Conservation (phyloP, 1,140 invertebrate genomes). For the Anoplolepis gracilipes region DNA sequence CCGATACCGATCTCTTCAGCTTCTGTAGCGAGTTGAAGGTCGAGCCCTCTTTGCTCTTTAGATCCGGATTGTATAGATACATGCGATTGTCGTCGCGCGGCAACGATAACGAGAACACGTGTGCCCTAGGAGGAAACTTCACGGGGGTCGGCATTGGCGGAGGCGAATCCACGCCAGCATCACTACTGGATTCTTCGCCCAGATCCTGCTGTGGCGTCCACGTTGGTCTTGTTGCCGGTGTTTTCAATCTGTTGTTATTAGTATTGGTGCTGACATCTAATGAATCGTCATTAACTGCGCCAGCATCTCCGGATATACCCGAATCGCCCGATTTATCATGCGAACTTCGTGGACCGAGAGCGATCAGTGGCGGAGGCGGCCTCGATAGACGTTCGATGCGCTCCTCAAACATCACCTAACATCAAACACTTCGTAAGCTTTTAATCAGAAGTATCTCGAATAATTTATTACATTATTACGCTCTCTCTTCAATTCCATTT, state of each 20-base stretch:
- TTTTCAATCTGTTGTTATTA: constrained; percentile 72
- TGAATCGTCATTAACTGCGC: constrained; percentile 84
- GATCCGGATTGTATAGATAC: constrained; percentile 86
- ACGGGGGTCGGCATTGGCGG: constrained; percentile 81
- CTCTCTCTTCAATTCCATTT: constrained; percentile 5
- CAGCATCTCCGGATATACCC: constrained; percentile 91
- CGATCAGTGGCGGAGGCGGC: constrained; percentile 84
- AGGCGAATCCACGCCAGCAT: constrained; percentile 86
- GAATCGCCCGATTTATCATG: constrained; percentile 92
- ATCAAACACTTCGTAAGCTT: background rate
- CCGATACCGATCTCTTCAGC: constrained; percentile 89
- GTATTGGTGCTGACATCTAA: constrained; percentile 76
- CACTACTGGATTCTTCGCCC: constrained; percentile 88
- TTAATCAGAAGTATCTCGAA: background rate
- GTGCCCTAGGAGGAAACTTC: constrained; percentile 88
- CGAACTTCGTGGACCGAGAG: constrained; percentile 80
- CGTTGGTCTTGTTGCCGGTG: constrained; percentile 77
- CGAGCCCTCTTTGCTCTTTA: constrained; percentile 85
- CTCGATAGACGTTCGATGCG: constrained; percentile 86
- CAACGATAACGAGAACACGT: constrained; percentile 91
- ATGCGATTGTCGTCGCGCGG: constrained; percentile 88
- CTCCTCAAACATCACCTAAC: constrained; percentile 85
- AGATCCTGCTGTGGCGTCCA: constrained; percentile 95
- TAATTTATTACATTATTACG: background rate
- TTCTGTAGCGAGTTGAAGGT: constrained; percentile 90